Evolutionary conservation across 2,113 vertebrate species (phyloP).

Genomic region (Hydrolagus affinis): DNA sequence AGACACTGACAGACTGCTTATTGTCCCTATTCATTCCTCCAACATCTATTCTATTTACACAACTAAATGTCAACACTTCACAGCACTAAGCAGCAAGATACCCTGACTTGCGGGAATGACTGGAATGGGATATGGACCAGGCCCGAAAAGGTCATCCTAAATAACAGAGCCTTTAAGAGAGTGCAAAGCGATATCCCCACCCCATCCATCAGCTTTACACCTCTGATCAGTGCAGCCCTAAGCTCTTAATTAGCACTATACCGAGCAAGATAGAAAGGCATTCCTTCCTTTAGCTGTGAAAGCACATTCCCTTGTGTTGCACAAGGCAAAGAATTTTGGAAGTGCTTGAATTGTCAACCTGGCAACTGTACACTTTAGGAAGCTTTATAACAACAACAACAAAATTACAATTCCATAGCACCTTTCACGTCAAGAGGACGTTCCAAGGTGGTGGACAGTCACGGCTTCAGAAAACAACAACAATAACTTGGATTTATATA

Average conservation of each 20-base stretch:
- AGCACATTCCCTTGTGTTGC: not conserved
- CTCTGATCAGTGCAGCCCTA: not conserved
- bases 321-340: conserved; percentile 7
- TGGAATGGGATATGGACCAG: not conserved
- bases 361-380: not conserved
- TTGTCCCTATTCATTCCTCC: not conserved
- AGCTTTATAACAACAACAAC: not conserved
- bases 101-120: not conserved
- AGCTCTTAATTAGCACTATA: not conserved
- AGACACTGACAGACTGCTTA: not conserved
- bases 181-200: not conserved
- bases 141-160: not conserved
- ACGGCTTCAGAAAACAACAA: too few species aligned
- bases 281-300: not conserved
- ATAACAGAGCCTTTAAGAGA: not conserved
- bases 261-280: not conserved
- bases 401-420: too few species aligned
- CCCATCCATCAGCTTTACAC: not conserved
- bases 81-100: too few species aligned
- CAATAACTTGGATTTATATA: too few species aligned
- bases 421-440: too few species aligned
- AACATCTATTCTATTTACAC: not conserved
- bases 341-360: not conserved
- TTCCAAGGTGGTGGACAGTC: too few species aligned
- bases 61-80: not conserved